Evolutionary conservation across 1,140 invertebrate species (phyloP).

Genomic region (Heterodera schachtii): DNA sequence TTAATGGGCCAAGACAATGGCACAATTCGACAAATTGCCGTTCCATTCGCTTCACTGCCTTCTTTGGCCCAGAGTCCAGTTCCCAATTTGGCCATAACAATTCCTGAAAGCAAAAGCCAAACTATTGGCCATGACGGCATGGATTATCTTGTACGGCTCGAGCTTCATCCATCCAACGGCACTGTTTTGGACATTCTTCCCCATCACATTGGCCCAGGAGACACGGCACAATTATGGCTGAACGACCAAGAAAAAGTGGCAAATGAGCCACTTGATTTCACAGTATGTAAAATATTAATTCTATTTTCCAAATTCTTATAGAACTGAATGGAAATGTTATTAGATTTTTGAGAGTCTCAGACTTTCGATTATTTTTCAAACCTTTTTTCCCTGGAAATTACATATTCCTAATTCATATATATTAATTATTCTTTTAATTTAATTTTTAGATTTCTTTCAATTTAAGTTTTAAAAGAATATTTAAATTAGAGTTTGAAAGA

Average conservation of each 20-base stretch:
- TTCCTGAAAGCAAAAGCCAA: not conserved
- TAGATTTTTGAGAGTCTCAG: no score
- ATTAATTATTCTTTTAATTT: no score
- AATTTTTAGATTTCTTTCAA: no score
- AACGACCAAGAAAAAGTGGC: not conserved
- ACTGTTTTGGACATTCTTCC: slow-evolving; percentile 17
- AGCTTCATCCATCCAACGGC: no score
- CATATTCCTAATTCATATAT: no score
- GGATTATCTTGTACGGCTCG: not conserved
- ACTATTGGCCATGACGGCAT: not conserved
- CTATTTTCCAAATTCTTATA: no score
- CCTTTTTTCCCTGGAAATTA: no score
- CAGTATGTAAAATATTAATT: no score
- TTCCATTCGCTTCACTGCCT: not conserved
- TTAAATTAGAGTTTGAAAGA: no score
- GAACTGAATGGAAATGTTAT: no score
- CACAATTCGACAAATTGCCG: slow-evolving; percentile 2
- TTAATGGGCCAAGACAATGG: not conserved
- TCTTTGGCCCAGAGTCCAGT: not conserved
- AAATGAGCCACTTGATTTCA: not conserved
- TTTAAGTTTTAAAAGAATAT: no score
- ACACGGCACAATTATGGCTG: slow-evolving; percentile 8
- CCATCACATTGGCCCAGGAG: not conserved
- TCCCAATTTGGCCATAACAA: not conserved
- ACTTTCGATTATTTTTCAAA: no score